These are phyloP conservation scores for Euspilapteryx auroguttella DNA, from an alignment of 2,888 invertebrate species.

Conservation along the genomic window DNA sequence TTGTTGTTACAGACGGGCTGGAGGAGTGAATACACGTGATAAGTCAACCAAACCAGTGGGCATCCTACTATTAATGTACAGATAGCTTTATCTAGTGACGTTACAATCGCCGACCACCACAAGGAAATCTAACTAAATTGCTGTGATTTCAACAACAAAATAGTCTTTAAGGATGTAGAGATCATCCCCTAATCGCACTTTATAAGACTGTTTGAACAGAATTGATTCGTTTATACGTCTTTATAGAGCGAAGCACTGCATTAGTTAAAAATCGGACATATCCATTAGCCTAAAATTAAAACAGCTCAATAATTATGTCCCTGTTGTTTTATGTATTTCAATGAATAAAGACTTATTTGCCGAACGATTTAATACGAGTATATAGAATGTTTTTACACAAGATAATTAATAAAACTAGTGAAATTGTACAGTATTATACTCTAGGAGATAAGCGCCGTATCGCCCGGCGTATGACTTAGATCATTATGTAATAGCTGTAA, in stretches of 20 bases:
- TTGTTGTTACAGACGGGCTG: constrained; percentile 88
- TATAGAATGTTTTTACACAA: constrained; percentile 32
- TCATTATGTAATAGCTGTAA: constrained; percentile 13
- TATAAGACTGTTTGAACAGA: constrained; percentile 52
- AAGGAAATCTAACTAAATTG: no score
- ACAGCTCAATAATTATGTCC: constrained; percentile 13
- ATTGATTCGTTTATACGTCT: constrained; percentile 46
- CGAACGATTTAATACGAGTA: neutral
- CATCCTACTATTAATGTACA: no score
- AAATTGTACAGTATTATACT: constrained; percentile 61
- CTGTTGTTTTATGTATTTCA: constrained; percentile 21
- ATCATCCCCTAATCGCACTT: no score
- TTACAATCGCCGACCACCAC: no score
- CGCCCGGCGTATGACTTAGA: constrained; percentile 36
- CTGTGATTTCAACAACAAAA: constrained; percentile 45
- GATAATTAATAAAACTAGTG: constrained; percentile 29
- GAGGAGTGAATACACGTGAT: constrained; percentile 94
- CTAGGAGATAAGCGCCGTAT: constrained; percentile 18
- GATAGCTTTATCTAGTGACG: no score
- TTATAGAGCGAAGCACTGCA: no score
- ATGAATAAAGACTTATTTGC: constrained; percentile 6
- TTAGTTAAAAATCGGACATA: constrained; percentile 20
- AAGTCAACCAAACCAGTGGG: constrained; percentile 46
- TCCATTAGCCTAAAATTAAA: constrained; percentile 2
- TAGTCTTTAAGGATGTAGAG: no score